Base-by-base conservation (phyloP, 2,888 invertebrate species). In the Stictocephala bisonia region DNA sequence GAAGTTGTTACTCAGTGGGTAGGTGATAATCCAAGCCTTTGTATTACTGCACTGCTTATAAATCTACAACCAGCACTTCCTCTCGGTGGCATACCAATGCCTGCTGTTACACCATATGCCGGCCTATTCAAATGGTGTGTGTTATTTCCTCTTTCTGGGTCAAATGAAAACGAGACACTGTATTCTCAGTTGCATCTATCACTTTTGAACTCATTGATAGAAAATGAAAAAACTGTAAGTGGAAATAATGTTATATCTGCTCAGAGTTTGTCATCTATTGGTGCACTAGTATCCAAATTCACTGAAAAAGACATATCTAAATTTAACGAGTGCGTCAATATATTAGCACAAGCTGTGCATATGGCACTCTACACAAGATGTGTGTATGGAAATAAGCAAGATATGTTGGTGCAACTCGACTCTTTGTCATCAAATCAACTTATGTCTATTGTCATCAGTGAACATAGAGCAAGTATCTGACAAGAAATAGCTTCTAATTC, bases 271-370 rank as follows among this genome's bases (percentile, higher is more conserved):
- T 84, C 86, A 2, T 84, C 85, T 1, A 83, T 89, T 7, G 84
- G 86, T 0, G 84, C 85, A 0, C 80, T 86, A 0, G 82, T 90
- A n/a, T 24, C 26, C 4, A 64, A 64, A 44, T 26, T 44, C 20
- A 40, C 41, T 13, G 22, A 13, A 9, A 26, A 15, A 9, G 44
- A 64, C 44, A 64, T 11, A 26, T 2, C 27, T 3, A 75, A 70
- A 35, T 50, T 50, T 0, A 84, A 86, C 27, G 86, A 89, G 60
- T 87, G 89, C 60, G 84, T 95, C 74, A 94, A 95, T 82, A 87
- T 95, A 80, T 88, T 93, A 78, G 93, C 93, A 0, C 96, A 96
- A 82, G 90, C 93, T 0, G 87, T 95, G 0, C 95, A 95, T 83
- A 91, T 95, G 13, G 91, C 93, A 0, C 85, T 94, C 31, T 89